Evolutionary conservation across 2,113 vertebrate species (phyloP).

Genomic region (Amphilophus citrinellus): DNA sequence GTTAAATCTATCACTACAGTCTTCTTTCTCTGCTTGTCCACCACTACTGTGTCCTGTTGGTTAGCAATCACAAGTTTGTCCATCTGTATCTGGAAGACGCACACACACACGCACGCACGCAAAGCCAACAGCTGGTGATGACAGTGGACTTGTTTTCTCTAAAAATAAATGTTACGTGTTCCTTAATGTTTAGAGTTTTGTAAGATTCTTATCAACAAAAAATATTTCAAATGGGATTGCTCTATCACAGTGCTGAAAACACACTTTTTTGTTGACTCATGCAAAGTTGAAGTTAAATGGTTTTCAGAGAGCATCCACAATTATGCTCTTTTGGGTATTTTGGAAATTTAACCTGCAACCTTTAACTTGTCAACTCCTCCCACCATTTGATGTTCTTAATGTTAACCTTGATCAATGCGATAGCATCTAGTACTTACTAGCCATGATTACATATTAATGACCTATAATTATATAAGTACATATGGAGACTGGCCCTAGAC

Average conservation of each 20-base stretch:
- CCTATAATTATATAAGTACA: not conserved
- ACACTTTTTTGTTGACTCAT: not conserved
- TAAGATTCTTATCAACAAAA: not conserved
- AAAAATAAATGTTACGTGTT: too few relatives aligned
- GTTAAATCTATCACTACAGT: too few relatives aligned
- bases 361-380: not conserved
- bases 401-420: not conserved
- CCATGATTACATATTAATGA: not conserved
- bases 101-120: too few relatives aligned
- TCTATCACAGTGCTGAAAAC: not conserved
- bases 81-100: too few relatives aligned
- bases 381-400: not conserved
- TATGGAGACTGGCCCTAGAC: not conserved
- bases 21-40: too few relatives aligned
- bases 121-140: not conserved
- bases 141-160: too few relatives aligned
- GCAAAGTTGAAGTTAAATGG: not conserved
- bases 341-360: conserved; percentile 10
- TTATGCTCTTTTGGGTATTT: not conserved
- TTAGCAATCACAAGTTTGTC: too few relatives aligned
- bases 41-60: too few relatives aligned
- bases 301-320: not conserved
- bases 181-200: not conserved
- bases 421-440: not conserved
- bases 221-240: not conserved